A percentile compares a stretch with the other conserved stretches of the same genome.
Conservation (phyloP, 2,797 vertebrate genomes). For the Menidia menidia region DNA sequence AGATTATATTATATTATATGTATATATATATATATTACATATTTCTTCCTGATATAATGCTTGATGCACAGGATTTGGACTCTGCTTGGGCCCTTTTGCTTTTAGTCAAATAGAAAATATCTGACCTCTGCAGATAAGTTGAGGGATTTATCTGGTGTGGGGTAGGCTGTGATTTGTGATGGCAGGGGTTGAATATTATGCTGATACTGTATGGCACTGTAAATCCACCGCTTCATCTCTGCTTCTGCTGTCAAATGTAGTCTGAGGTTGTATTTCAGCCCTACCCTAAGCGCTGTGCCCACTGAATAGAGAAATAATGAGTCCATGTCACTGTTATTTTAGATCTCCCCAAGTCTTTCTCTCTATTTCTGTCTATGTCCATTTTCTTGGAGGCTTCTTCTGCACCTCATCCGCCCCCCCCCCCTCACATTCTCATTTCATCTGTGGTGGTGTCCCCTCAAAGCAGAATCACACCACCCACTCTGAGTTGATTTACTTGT, state of each 20-base stretch:
- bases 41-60: constrained; percentile 28
- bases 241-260: constrained; percentile 73
- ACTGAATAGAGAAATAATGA: constrained; percentile 77
- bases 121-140: constrained; percentile 61
- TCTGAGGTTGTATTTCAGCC: constrained; percentile 75
- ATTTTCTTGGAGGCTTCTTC: constrained; percentile 63
- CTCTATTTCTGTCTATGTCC: constrained; percentile 40
- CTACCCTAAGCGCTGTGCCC: constrained; percentile 58
- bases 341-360: constrained; percentile 62
- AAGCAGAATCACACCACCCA: constrained; percentile 53
- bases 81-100: constrained; percentile 31
- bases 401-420: constrained; percentile 15
- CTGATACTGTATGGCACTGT: constrained; percentile 76
- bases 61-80: constrained; percentile 33
- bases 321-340: constrained; percentile 77
- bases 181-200: constrained; percentile 74
- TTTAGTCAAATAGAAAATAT: constrained; percentile 67
- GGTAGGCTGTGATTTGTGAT: constrained; percentile 64
- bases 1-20: background rate
- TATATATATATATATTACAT: constrained; percentile 6
- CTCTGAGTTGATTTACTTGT: constrained; percentile 51
- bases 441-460: constrained; percentile 44
- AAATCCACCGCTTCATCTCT: constrained; percentile 74
- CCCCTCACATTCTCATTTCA: constrained; percentile 46
- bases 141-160: constrained; percentile 51